Conservation (phyloP, 2,797 vertebrate genomes). For the Squalus acanthias region DNA sequence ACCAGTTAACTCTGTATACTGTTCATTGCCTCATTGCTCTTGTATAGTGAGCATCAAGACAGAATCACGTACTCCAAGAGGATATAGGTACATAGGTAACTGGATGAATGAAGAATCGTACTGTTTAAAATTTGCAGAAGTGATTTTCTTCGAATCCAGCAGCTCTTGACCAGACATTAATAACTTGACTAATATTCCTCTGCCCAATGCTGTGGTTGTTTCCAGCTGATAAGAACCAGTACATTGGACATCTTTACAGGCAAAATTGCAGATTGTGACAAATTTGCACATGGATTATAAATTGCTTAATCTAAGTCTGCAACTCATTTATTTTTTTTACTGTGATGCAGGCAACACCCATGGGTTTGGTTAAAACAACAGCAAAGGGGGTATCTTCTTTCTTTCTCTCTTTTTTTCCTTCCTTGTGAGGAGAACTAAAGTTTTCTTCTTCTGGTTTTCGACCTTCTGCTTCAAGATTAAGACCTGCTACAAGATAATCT, state of each 20-base stretch:
- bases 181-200: background rate
- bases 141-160: background rate
- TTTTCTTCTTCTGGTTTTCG: background rate
- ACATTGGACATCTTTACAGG: background rate
- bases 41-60: background rate
- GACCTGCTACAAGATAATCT: background rate
- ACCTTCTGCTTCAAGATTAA: background rate
- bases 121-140: background rate
- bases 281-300: background rate
- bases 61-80: background rate
- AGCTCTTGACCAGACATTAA: background rate
- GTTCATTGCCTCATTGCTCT: background rate
- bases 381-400: background rate
- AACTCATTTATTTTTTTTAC: background rate
- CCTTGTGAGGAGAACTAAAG: background rate
- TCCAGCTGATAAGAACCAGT: background rate
- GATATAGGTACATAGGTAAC: background rate
- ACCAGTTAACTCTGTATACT: background rate
- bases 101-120: background rate
- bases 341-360: background rate
- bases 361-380: background rate
- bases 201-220: background rate
- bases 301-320: background rate
- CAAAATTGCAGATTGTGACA: background rate
- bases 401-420: background rate